Percentiles rank a stretch among this genome's conserved stretches.
These are phyloP conservation scores for Notarius quadriscutis DNA, from an alignment of 2,113 vertebrate species.

Conservation along the genomic window DNA sequence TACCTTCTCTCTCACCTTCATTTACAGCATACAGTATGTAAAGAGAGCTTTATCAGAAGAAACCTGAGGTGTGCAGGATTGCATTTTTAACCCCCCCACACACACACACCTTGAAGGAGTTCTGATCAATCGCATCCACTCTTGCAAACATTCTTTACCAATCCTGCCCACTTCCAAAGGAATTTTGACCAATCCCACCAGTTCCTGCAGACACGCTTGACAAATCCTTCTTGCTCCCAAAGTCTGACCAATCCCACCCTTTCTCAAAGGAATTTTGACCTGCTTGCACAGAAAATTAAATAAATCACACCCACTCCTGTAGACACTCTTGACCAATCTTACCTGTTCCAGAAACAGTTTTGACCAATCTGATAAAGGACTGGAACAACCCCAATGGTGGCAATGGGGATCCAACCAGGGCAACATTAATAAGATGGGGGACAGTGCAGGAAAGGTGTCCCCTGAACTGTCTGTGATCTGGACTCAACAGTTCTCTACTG, in stretches of 20 bases:
- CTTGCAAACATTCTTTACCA: neutral
- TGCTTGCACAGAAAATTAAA: too few relatives aligned
- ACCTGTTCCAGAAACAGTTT: too few relatives aligned
- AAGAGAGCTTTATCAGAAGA: neutral
- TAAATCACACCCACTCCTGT: too few relatives aligned
- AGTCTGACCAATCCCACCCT: too few relatives aligned
- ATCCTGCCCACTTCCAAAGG: neutral
- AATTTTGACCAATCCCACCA: neutral
- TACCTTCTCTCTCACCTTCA: neutral
- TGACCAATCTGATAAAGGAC: neutral
- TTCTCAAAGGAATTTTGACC: too few relatives aligned
- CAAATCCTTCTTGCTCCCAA: too few relatives aligned
- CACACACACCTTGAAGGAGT: neutral
- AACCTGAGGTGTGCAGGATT: neutral
- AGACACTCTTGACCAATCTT: too few relatives aligned
- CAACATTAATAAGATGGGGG: neutral
- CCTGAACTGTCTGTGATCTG: neutral
- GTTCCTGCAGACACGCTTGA: too few relatives aligned
- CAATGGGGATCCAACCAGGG: neutral
- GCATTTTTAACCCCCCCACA: neutral
- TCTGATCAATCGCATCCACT: neutral
- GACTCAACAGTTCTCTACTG: neutral
- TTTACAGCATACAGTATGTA: neutral
- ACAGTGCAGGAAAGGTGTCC: neutral
- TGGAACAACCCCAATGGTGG: neutral